Base-by-base conservation (phyloP, 2,113 vertebrate species). In the Rhegmatorhina hoffmannsi region DNA sequence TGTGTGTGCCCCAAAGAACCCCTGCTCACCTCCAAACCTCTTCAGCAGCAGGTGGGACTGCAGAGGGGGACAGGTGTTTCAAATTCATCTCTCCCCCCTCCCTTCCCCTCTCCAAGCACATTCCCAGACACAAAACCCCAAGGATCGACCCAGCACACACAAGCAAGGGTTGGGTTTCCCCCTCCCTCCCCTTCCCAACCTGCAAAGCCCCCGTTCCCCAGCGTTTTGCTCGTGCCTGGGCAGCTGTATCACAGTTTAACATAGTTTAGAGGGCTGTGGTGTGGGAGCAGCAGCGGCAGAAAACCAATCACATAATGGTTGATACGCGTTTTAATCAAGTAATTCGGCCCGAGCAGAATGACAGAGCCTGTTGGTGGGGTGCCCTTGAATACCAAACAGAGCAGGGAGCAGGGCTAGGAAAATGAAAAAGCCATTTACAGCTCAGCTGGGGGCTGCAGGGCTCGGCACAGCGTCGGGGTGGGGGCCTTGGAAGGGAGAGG, bases 311-410 rank as follows among this genome's bases (percentile, higher is more conserved):
- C 97, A 93, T 97, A 98, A 98, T 97, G 90, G 97, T 97, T 98
- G 97, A 97, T 98, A 97, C 97, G 97, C 97, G 97, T 98, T 98
- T 98, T 98, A 98, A 98, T 98, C 98, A 98, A 98, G 98, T 97
- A 97, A 97, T 97, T 98, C 95, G 15, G 96, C 87, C 96, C 94
- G 67, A 97, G 97, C 96, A n/a, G 96, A 98, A 97, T 97, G 97
- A 95, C 24, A 82, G 96, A 43, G 84, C 79, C 89, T 92, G 84
- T 89, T 87, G 96, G 97, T 94, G 59, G n/a, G 81, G 96, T 44
- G 94, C 90, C 97, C 92, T 87, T 96, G 98, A 98, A 98, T 98
- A 98, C 98, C 97, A 98, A 98, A 40, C 98, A 98, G 98, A 93
- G 87, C 5, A 62, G 96, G 94, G 90, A 94, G 78, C 96, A 60